Conservation (phyloP, 2,797 vertebrate species). For the Fistularia tabacaria region DNA sequence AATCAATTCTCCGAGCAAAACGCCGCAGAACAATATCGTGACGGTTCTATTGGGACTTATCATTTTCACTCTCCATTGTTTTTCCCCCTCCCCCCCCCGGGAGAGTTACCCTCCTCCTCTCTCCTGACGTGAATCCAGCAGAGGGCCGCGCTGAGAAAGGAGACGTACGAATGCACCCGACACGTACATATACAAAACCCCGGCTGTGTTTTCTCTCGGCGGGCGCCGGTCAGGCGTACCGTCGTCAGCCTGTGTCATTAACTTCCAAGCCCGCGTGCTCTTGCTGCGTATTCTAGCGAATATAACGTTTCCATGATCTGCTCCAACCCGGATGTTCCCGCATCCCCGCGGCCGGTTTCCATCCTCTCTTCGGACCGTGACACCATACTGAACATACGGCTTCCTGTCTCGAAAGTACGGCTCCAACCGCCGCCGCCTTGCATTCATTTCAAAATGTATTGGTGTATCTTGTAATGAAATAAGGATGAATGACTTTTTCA, state of each 20-base stretch:
- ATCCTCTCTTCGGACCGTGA: too few species aligned
- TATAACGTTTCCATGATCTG: too few species aligned
- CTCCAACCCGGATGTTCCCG: too few species aligned
- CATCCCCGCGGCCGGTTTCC: too few species aligned
- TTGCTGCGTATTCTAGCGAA: too few species aligned
- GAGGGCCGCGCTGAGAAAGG: constrained; percentile 12
- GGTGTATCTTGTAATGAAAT: too few species aligned
- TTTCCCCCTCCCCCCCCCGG: constrained; percentile 20
- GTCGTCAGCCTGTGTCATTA: constrained; percentile 11
- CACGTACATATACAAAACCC: constrained; percentile 20
- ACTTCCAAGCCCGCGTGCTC: too few species aligned
- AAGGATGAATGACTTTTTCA: constrained; percentile 1
- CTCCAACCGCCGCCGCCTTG: too few species aligned
- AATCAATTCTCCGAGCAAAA: constrained; percentile 35
- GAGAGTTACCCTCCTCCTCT: constrained; percentile 37
- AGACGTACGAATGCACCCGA: constrained; percentile 20
- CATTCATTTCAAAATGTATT: too few species aligned
- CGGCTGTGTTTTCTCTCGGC: constrained; percentile 10
- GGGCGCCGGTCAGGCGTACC: constrained; percentile 23
- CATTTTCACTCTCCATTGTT: constrained; percentile 46
- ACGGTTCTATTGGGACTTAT: constrained; percentile 41
- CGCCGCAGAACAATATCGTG: constrained; percentile 35
- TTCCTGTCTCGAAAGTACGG: too few species aligned
- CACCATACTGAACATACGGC: too few species aligned
- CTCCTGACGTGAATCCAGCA: constrained; percentile 43